Percentiles rank a stretch among this genome's conserved stretches.
These are phyloP conservation scores for Papilio elwesi DNA, from an alignment of 2,888 invertebrate genomes.

Conservation along the genomic window DNA sequence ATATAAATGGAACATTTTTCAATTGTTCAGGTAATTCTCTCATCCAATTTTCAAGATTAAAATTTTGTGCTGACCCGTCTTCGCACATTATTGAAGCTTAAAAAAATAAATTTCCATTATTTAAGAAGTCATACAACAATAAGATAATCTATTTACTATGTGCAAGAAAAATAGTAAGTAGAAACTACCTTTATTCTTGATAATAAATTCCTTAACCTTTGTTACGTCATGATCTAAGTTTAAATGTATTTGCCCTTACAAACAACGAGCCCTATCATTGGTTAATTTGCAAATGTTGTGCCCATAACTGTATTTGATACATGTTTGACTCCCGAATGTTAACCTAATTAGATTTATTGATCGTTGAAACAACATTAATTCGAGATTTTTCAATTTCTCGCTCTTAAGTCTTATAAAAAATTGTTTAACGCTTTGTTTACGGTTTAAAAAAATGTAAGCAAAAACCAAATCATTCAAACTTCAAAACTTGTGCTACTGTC, in stretches of 20 bases:
- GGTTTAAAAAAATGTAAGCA: neutral
- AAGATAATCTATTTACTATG: neutral
- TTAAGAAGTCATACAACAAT: neutral
- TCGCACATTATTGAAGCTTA: slow-evolving; percentile 67
- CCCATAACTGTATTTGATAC: neutral
- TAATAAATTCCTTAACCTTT: neutral
- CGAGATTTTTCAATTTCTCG: neutral
- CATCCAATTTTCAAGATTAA: slow-evolving; percentile 88
- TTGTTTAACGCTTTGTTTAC: neutral
- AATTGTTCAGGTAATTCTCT: slow-evolving; percentile 84
- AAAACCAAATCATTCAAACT: too few relatives aligned
- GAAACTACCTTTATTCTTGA: slow-evolving; percentile 9
- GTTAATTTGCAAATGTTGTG: neutral
- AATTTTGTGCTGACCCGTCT: slow-evolving; percentile 56
- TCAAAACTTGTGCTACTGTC: too few relatives aligned
- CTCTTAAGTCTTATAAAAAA: too few relatives aligned
- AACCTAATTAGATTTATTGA: neutral
- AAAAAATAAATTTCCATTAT: slow-evolving; percentile 41
- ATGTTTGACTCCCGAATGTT: neutral
- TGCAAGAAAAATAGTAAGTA: slow-evolving; percentile 9
- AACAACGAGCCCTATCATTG: slow-evolving; percentile 17
- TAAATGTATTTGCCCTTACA: slow-evolving; percentile 24
- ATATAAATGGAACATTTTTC: slow-evolving; percentile 86
- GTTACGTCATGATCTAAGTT: slow-evolving; percentile 27
- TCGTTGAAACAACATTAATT: neutral